Evolutionary conservation across 2,797 vertebrate species (phyloP).

Genomic region (Numenius phaeopus): DNA sequence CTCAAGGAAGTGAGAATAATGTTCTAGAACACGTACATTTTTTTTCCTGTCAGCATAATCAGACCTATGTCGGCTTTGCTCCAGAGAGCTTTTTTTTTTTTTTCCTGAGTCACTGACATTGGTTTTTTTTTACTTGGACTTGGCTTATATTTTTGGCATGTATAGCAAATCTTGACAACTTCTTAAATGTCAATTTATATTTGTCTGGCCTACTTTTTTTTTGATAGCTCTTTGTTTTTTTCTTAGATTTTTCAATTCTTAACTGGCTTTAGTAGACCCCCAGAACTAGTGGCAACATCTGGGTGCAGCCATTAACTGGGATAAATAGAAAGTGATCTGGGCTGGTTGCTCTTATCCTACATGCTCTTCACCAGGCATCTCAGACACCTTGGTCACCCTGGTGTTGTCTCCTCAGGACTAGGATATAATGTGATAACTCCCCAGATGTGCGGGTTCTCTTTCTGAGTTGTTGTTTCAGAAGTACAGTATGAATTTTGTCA

Average conservation of each 20-base stretch:
- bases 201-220: not conserved
- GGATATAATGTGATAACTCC: not conserved
- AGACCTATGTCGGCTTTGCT: not conserved
- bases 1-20: conserved; percentile 5
- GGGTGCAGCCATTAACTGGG: not conserved
- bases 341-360: not conserved
- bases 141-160: not conserved
- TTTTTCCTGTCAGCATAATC: conserved; percentile 18
- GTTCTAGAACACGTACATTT: conserved; percentile 4
- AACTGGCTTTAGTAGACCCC: not conserved
- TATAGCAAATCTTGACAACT: not conserved
- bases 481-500: not conserved
- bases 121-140: not conserved
- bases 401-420: not conserved
- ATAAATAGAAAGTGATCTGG: not conserved
- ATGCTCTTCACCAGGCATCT: fast-evolving
- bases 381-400: not conserved
- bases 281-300: not conserved
- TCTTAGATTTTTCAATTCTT: not conserved
- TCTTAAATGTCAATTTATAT: conserved; percentile 4
- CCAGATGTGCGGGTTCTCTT: not conserved
- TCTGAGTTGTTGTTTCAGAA: not conserved
- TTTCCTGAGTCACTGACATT: not conserved
- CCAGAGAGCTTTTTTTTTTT: not conserved
- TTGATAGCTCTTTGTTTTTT: not conserved